A percentile compares a stretch with the other conserved stretches of the same genome.
Conservation (phyloP, 2,888 invertebrate genomes). For the Augiades crinisus region DNA sequence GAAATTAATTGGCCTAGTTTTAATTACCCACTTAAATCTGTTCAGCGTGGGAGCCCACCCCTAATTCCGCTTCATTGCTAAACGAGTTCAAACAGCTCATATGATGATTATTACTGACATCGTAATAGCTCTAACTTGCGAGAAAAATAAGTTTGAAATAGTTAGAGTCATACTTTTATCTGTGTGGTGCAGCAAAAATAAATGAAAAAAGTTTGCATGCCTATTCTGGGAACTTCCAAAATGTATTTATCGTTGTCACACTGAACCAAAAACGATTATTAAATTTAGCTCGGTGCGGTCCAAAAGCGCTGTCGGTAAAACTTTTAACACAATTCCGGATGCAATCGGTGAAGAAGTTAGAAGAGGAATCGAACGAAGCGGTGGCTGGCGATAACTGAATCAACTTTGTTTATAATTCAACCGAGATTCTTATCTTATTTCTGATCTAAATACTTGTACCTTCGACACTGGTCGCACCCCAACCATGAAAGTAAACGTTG, state of each 20-base stretch:
- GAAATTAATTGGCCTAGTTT: conserved; percentile 56
- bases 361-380: conserved; percentile 55
- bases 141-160: conserved; percentile 2
- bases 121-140: not conserved
- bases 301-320: conserved; percentile 46
- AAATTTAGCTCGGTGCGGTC: conserved; percentile 32
- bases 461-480: conserved; percentile 45
- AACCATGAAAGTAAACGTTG: conserved; percentile 65
- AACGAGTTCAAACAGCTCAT: conserved; percentile 15
- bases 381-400: conserved; percentile 55
- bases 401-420: conserved; percentile 64
- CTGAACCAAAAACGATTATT: conserved; percentile 19
- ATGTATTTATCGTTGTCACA: conserved; percentile 32
- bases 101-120: conserved; percentile 7
- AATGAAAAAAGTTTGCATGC: conserved; percentile 21
- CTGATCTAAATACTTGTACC: conserved; percentile 40
- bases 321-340: conserved; percentile 66
- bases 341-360: conserved; percentile 55
- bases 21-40: conserved; percentile 30
- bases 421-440: conserved; percentile 59
- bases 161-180: not conserved
- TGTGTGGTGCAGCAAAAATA: not conserved
- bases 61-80: conserved; percentile 24
- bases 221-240: conserved; percentile 11
- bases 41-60: conserved; percentile 17